Evolutionary conservation across 2,797 vertebrate genomes (phyloP), one percentile per base, ranked within the genome.

Genomic region (Xiphorhynchus erythropygius): DNA sequence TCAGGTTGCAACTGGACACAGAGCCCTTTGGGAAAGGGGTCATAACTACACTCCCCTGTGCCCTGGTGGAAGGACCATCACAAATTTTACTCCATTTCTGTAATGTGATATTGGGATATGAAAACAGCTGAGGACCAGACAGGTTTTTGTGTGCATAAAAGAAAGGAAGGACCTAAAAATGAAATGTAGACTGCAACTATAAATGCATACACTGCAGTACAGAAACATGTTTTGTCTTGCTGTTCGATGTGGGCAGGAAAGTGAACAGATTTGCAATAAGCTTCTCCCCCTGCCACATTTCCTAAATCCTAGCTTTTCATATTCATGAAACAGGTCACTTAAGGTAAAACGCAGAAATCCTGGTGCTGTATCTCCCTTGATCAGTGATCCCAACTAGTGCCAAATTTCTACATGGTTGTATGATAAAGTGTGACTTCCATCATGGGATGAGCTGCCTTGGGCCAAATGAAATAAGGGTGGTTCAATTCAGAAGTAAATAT

Each of bases 111-210:
- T 24, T 12, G 0, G 30, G 28, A 37, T 37, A 85, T 59, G n/a
- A 50, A 35, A 85, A 75, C 2, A 57, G 64, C 52, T 62, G 67
- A 92, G 32, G 22, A 76, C 4, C 32, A 74, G 47, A 42, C 17
- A 84, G 52, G 28, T 87, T 28, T 73, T 33, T 27, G 15, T 8
- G 50, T 22, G 32, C 32, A 28, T n/a, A 67, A 70, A 80, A 74
- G 64, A 92, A 86, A 84, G 13, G n/a, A 87, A 71, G 35, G 18
- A 7, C 32, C 37, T 80, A 64, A 77, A 89, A 83, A 53, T 49
- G 9, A 42, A 68, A 68, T 2, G 5, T 56, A 42, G 56, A 44
- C 24, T 33, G 9, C 19, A 79, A 28, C 41, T 87, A 44, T 44
- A 85, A 71, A 75, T 62, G 19, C 0, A 0, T 10, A 22, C 5